Evolutionary conservation across 2,797 vertebrate species (phyloP).

Genomic region (Chrosomus eos): DNA sequence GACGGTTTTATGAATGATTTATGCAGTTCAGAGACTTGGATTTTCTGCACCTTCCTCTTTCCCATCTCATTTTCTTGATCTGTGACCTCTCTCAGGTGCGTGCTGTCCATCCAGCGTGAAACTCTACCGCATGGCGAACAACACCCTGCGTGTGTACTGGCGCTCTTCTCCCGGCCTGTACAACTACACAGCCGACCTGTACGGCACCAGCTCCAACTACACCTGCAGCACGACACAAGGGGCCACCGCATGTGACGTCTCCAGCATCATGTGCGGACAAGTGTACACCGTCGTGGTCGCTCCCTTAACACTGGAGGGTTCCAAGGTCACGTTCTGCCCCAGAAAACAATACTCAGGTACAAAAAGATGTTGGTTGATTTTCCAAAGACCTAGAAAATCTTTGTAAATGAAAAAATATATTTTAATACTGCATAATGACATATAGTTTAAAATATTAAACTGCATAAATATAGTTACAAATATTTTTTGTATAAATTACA

Average conservation of each 20-base stretch:
- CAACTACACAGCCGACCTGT: slow-evolving; percentile 80
- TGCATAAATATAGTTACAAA: background rate
- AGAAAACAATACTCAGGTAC: slow-evolving; percentile 88
- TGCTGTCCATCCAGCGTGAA: slow-evolving; percentile 92
- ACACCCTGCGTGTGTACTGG: slow-evolving; percentile 86
- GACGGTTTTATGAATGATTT: background rate
- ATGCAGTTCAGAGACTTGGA: background rate
- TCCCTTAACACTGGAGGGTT: slow-evolving; percentile 75
- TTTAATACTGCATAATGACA: background rate
- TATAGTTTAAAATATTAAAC: background rate
- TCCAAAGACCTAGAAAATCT: background rate
- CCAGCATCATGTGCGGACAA: slow-evolving; percentile 83
- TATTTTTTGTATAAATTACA: background rate
- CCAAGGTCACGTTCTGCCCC: slow-evolving; percentile 85
- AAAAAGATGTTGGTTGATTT: background rate
- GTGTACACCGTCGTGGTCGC: slow-evolving; percentile 86
- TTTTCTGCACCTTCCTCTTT: background rate
- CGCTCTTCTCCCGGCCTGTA: slow-evolving; percentile 69
- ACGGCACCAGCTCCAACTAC: slow-evolving; percentile 85
- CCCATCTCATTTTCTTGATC: background rate
- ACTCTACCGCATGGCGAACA: slow-evolving; percentile 81
- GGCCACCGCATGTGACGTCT: slow-evolving; percentile 83
- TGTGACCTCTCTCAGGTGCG: slow-evolving; percentile 73
- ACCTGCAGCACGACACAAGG: slow-evolving; percentile 78
- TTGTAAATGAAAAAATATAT: background rate